Percentiles rank a stretch among this genome's conserved stretches.
phyloP scores from a whole-genome alignment of 2,113 vertebrate genomes.

The Accipiter cooperii region DNA sequence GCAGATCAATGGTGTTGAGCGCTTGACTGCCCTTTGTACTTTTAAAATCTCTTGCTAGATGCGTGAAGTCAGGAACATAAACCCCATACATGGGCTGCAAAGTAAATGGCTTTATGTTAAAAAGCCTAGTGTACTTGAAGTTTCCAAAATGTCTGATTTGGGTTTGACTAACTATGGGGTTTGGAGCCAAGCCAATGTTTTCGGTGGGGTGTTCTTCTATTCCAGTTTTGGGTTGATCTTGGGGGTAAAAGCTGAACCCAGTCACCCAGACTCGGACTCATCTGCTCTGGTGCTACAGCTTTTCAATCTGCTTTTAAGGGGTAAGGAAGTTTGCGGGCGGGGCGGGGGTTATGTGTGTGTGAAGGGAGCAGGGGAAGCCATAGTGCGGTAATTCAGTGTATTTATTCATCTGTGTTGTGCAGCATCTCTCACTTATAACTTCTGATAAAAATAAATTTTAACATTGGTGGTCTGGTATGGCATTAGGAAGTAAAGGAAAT shows the following conservation, averaged over 20 bases:
- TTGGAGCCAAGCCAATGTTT: not conserved
- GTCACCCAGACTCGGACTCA: fast-evolving
- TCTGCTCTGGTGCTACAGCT: not conserved
- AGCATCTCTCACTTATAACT: not conserved
- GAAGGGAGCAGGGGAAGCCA: not conserved
- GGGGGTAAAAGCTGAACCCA: not conserved
- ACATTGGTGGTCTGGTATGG: not conserved
- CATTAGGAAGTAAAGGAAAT: not conserved
- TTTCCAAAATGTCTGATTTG: not conserved
- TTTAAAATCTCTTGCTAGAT: not conserved
- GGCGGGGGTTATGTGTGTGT: no score
- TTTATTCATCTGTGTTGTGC: not conserved
- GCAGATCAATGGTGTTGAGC: constrained; percentile 6
- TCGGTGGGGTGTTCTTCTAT: not conserved
- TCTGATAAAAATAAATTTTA: not conserved
- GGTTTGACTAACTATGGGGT: not conserved
- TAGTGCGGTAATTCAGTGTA: fast-evolving
- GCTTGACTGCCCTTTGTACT: constrained; percentile 7
- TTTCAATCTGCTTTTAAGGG: not conserved
- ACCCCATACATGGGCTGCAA: not conserved
- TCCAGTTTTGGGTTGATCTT: not conserved
- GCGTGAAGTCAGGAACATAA: not conserved
- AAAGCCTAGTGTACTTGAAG: not conserved
- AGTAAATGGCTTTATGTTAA: not conserved
- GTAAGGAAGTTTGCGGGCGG: not conserved